Conservation (phyloP, 2,113 vertebrate genomes). For the Rhea americana region DNA sequence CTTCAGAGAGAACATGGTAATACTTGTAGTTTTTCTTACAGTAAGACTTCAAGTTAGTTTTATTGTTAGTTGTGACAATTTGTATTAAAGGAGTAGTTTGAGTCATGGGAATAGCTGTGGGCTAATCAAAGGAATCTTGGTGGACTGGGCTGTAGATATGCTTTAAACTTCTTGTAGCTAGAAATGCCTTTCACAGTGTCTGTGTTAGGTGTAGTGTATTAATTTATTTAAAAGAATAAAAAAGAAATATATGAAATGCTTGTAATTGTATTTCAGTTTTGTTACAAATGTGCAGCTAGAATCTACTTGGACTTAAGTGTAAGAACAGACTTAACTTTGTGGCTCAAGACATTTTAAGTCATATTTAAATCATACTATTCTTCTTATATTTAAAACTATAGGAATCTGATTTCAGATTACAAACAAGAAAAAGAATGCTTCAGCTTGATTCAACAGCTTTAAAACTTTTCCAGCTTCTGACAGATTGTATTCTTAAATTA, state of each 20-base stretch:
- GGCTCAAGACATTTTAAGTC: neutral
- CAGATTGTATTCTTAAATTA: slow-evolving; percentile 23
- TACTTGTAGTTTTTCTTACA: neutral
- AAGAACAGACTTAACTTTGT: slow-evolving; percentile 2
- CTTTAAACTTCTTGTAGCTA: neutral
- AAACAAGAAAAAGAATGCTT: neutral
- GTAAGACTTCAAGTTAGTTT: neutral
- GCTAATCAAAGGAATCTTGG: neutral
- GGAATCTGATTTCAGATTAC: slow-evolving; percentile 15
- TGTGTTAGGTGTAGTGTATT: neutral
- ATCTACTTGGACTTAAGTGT: neutral
- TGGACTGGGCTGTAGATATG: neutral
- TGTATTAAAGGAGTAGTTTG: slow-evolving; percentile 5
- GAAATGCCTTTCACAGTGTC: neutral
- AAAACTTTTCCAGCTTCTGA: slow-evolving; percentile 47
- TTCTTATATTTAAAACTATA: slow-evolving; percentile 37
- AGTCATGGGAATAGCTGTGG: neutral
- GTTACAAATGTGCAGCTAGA: neutral
- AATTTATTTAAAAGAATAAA: neutral
- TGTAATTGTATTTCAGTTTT: neutral
- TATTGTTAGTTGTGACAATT: neutral
- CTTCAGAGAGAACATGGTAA: neutral
- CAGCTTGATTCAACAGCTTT: neutral
- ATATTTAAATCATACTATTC: neutral
- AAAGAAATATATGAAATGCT: neutral